phyloP scores from a whole-genome alignment of 2,888 invertebrate genomes.

The Gibbula magus region DNA sequence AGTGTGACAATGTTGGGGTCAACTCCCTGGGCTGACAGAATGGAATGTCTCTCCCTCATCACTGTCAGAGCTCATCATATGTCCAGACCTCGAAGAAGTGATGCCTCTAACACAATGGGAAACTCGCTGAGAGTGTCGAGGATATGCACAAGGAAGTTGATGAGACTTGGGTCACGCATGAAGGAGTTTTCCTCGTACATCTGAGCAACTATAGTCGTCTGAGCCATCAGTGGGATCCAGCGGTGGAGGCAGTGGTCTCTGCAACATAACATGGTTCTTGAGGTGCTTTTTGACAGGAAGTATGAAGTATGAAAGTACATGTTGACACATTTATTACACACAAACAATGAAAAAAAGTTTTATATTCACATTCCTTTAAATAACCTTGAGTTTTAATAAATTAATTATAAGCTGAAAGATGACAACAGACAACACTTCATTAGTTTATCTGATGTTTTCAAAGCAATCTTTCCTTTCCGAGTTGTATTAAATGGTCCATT shows the following conservation, averaged over 20 bases:
- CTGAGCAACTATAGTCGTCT: slow-evolving; percentile 89
- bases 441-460: too few relatives aligned
- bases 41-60: too few relatives aligned
- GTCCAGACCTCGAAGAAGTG: slow-evolving; percentile 75
- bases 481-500: too few relatives aligned
- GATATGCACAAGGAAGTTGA: slow-evolving; percentile 92
- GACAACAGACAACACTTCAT: too few relatives aligned
- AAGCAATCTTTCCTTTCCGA: too few relatives aligned
- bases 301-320: too few relatives aligned
- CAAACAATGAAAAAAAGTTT: neutral
- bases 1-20: too few relatives aligned
- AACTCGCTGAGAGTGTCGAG: slow-evolving; percentile 92
- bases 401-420: too few relatives aligned
- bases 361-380: neutral
- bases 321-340: too few relatives aligned
- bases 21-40: too few relatives aligned
- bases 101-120: slow-evolving; percentile 78
- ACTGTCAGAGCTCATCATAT: slow-evolving; percentile 39
- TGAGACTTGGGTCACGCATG: slow-evolving; percentile 88
- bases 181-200: slow-evolving; percentile 99
- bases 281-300: too few relatives aligned
- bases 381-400: too few relatives aligned
- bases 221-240: slow-evolving; percentile 92
- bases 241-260: slow-evolving; percentile 83
- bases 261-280: slow-evolving; percentile 34